phyloP scores from a whole-genome alignment of 2,888 invertebrate species.

The Seira musarum region DNA sequence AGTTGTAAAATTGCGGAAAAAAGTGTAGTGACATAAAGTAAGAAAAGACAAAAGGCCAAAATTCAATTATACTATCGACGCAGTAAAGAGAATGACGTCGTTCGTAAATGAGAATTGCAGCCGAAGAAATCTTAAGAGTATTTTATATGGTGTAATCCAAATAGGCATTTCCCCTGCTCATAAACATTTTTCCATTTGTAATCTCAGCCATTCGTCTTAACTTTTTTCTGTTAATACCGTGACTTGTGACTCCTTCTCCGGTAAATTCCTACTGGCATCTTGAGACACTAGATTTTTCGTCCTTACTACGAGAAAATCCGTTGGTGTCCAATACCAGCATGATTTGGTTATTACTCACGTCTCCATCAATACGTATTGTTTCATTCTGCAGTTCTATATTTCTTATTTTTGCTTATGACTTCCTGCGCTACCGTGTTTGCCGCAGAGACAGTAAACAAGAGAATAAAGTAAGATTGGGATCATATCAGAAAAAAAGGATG shows the following conservation, averaged over 20 bases:
- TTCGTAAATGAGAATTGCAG: not conserved
- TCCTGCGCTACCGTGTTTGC: not conserved
- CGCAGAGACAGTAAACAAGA: conserved; percentile 8
- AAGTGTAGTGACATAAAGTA: not conserved
- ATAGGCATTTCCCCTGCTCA: not conserved
- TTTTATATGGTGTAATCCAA: conserved; percentile 1
- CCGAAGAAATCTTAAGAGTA: not conserved
- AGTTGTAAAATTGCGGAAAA: too few relatives aligned
- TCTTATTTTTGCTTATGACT: not conserved
- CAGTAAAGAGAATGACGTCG: not conserved
- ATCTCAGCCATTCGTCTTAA: conserved; percentile 12
- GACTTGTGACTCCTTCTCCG: conserved; percentile 15
- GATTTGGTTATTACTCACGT: conserved; percentile 14
- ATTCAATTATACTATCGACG: not conserved
- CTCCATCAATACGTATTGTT: conserved; percentile 15
- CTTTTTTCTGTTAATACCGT: conserved; percentile 8
- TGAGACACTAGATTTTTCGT: conserved; percentile 4
- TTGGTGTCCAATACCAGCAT: conserved; percentile 20
- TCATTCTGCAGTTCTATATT: not conserved
- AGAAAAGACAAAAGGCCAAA: not conserved
- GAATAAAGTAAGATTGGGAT: conserved; percentile 1
- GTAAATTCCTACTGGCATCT: conserved; percentile 14
- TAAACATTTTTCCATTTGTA: conserved; percentile 6
- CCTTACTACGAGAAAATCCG: conserved; percentile 26
- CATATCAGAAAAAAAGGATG: conserved; percentile 11